Evolutionary conservation across 2,797 vertebrate genomes (phyloP).

Genomic region (Psittacula echo): DNA sequence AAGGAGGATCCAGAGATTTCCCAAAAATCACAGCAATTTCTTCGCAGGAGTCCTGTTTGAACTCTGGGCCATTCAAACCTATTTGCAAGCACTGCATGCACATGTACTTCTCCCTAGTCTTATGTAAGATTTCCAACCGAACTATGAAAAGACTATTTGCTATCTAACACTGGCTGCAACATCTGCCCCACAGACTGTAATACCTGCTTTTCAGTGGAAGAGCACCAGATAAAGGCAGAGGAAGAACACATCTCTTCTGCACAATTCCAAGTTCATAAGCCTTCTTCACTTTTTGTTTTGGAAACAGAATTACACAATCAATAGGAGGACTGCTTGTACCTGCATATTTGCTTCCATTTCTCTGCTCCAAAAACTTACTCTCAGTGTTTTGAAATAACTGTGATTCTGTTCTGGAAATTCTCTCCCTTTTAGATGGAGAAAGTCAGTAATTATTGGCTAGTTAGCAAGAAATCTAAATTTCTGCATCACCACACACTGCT

Average conservation of each 20-base stretch:
- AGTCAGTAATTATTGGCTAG: background rate
- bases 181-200: background rate
- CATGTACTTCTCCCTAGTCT: accelerated
- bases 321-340: background rate
- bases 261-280: background rate
- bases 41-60: background rate
- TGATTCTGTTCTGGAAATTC: background rate
- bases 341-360: background rate
- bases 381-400: background rate
- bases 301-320: background rate
- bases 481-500: background rate
- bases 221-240: background rate
- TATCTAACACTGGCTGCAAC: background rate
- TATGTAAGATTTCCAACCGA: background rate
- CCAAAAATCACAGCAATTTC: background rate
- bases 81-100: background rate
- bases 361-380: background rate
- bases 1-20: background rate
- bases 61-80: background rate
- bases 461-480: background rate
- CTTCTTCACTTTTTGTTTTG: background rate
- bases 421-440: background rate
- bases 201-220: background rate
- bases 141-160: background rate
- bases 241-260: background rate